Base-by-base conservation (phyloP, 2,113 vertebrate species). In the Ciconia maguari region DNA sequence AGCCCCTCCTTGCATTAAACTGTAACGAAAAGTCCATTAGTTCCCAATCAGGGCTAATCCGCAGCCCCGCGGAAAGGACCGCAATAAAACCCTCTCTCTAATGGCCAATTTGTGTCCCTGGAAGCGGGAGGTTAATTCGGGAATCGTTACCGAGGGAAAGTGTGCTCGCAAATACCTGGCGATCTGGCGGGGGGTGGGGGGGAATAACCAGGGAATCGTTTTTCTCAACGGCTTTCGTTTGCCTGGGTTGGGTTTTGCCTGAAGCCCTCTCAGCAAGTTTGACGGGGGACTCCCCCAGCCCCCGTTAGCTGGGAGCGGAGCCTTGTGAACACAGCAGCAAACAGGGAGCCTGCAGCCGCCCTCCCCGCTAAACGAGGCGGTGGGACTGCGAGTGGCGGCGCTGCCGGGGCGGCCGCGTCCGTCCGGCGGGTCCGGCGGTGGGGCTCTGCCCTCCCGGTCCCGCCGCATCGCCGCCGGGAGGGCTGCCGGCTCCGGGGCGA, bases 71-170 rank as follows among this genome's bases (percentile, higher is more conserved):
- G 5, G 21, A 80, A 90, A 77, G 58, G 49, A 88, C 51, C n/a
- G 34, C 68, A 42, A 62, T 25, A 77, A 76, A 77, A 5, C 30
- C 20, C 22, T 70, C 58, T 86, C 46, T 52, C 54, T 61, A 54
- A 78, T 41, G 54, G 20, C 46, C 25, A 24, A 30, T 86, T 93
- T 74, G 46, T 16, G 38, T 80, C 68, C 19, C 71, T 70, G 81
- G 62, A 65, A 96, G 58, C 6, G 24, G 25, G 77, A 86, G 54
- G 30, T 90, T 69, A 72, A 69, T 66, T 85, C 44, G 42, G 87
- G 66, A 97, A 88, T 93, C 94, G 96, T 97, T 97, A 86, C 78
- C 34, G 41, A 49, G 54, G 52, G 49, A 90, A 87, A 89, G 55
- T 38, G 61, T 57, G 57, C 30, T 44, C 18, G 9, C 81, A 82